Evolutionary conservation across 2,888 invertebrate genomes (phyloP), one percentile per base, ranked within the genome.

Genomic region (Stegophylla sp.): DNA sequence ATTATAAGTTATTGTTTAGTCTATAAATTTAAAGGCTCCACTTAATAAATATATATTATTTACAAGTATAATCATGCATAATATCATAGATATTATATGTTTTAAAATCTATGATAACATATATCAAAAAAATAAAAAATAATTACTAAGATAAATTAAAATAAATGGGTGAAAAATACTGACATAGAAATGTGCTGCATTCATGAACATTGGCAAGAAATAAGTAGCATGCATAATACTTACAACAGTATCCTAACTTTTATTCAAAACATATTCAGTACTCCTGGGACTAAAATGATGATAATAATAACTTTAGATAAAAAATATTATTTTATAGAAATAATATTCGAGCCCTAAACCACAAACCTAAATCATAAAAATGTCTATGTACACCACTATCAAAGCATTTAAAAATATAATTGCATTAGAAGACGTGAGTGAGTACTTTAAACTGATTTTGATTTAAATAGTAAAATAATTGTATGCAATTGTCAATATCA

Each of bases 151-250:
- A 26, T n/a, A 43, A n/a, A 72, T 26, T 43, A 61, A 13, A 61
- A 61, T 61, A 13, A 51, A 20, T 5, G 0, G 9, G 17, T 23
- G n/a, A 4, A 17, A 51, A 48, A 53, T 41, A 51, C 0, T 20
- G 3, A 41, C 10, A 48, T 10, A 43, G 17, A 2, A 34, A 17
- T 3, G 17, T 64, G 51, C 64, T 23, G 23, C 12, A 53, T 64
- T 53, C 3, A 51, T 64, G 15, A 51, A 64, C 10, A 64, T 64
- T 51, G 41, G 34, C 34, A 51, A 51, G 45, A 61, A 48, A 45
- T 45, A 13, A 73, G 73, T 73, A 73, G 72, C n/a, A 28, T 74
- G 61, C 73, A 63, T 61, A 61, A 20, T 48, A 48, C 45, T 61
- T 45, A 48, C 10, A 56, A 56, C 9, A 13, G 4, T 43, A 23